A percentile compares a stretch with the other conserved stretches of the same genome.
Evolutionary conservation across 2,797 vertebrate genomes (phyloP).

Genomic region (Pygocentrus nattereri): DNA sequence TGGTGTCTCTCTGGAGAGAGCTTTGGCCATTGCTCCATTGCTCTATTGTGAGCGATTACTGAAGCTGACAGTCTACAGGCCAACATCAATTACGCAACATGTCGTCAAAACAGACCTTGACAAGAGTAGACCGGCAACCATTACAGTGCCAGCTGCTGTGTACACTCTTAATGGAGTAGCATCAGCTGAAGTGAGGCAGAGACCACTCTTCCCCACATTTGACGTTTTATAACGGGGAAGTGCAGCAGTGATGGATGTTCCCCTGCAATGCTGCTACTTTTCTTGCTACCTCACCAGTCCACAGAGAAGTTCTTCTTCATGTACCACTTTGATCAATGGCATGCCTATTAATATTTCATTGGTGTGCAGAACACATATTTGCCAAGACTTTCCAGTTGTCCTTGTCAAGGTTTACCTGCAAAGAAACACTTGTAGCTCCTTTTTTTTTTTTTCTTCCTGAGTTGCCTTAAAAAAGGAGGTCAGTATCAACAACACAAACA

Average conservation of each 20-base stretch:
- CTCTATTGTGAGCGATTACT: conserved; percentile 20
- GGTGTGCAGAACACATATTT: conserved; percentile 21
- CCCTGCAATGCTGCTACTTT: background rate
- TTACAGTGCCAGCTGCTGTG: background rate
- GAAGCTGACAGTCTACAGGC: conserved; percentile 21
- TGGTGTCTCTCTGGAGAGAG: background rate
- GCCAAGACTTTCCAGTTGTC: conserved; percentile 16
- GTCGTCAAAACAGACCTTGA: conserved; percentile 22
- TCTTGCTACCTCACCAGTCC: conserved; percentile 9
- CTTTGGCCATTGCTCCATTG: background rate
- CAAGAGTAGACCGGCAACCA: background rate
- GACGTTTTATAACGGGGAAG: conserved; percentile 18
- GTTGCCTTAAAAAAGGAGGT: background rate
- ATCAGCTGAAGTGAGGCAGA: background rate
- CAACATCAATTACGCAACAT: conserved; percentile 10
- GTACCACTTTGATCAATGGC: conserved; percentile 39
- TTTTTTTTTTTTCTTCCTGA: conserved; percentile 8
- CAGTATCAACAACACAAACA: background rate
- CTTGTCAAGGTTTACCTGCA: conserved; percentile 26
- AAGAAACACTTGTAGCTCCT: conserved; percentile 17
- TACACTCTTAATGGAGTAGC: conserved; percentile 8
- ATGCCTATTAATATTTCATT: conserved; percentile 37
- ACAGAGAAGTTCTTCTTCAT: conserved; percentile 29
- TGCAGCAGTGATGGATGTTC: conserved; percentile 40
- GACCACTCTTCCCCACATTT: conserved; percentile 10